Percentiles rank a stretch among this genome's conserved stretches.
phyloP scores from a whole-genome alignment of 2,888 invertebrate species.

The Panopea generosa region DNA sequence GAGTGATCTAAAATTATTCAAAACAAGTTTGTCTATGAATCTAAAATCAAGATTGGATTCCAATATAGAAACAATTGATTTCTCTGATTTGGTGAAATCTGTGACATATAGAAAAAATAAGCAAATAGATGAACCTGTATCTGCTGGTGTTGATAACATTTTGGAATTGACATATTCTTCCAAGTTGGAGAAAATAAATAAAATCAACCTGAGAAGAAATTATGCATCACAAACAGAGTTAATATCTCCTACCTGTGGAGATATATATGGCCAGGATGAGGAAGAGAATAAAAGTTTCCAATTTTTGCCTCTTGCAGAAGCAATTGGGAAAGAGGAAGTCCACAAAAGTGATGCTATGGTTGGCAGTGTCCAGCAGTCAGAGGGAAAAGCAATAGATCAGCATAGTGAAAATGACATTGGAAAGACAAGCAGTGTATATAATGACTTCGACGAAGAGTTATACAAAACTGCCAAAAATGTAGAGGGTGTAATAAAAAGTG shows the following conservation, averaged over 20 bases:
- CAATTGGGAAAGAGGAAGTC: too few species aligned
- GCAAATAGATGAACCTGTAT: not conserved
- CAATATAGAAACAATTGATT: slow-evolving; percentile 20
- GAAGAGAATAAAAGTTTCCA: not conserved
- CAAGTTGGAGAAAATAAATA: too few species aligned
- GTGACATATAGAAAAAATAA: not conserved
- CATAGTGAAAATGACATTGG: too few species aligned
- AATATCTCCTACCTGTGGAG: slow-evolving; percentile 57
- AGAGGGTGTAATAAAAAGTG: too few species aligned
- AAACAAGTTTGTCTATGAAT: not conserved
- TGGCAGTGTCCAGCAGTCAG: too few species aligned
- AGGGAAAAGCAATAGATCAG: too few species aligned
- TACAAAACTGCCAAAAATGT: too few species aligned
- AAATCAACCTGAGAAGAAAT: too few species aligned
- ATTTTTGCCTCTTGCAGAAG: too few species aligned
- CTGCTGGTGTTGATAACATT: not conserved
- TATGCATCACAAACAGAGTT: not conserved
- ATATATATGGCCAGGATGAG: slow-evolving; percentile 58
- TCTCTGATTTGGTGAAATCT: slow-evolving; percentile 20
- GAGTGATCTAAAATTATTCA: not conserved
- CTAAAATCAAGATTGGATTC: slow-evolving; percentile 22
- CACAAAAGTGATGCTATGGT: too few species aligned
- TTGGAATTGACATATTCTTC: too few species aligned
- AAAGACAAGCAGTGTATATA: not conserved
- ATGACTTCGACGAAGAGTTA: not conserved